phyloP scores from a whole-genome alignment of 2,113 vertebrate genomes.

The Silurus meridionalis region DNA sequence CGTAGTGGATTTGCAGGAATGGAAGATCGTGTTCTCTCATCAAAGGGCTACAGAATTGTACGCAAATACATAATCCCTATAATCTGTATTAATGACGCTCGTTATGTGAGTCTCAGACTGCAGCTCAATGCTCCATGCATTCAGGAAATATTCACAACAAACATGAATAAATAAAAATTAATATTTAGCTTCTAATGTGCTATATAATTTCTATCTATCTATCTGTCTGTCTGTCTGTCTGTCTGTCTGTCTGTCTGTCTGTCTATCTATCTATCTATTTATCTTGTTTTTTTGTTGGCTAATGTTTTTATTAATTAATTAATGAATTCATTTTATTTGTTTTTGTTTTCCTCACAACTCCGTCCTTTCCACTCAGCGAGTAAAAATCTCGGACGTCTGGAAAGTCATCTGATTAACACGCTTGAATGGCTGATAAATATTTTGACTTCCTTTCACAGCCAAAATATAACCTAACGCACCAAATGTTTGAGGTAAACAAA shows the following conservation, averaged over 20 bases:
- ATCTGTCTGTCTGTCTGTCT: too few species aligned
- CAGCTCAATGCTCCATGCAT: background rate
- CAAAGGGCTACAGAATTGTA: background rate
- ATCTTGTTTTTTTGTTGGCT: too few species aligned
- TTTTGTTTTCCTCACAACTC: too few species aligned
- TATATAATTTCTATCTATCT: too few species aligned
- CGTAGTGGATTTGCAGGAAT: constrained; percentile 3
- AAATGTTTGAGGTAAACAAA: constrained; percentile 39
- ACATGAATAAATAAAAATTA: too few species aligned
- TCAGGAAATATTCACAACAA: background rate
- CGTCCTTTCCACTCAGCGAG: background rate
- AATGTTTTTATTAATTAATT: too few species aligned
- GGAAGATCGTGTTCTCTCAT: background rate
- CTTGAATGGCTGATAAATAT: constrained; percentile 40
- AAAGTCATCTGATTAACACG: constrained; percentile 28
- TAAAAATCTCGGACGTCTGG: constrained; percentile 22
- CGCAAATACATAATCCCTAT: constrained; percentile 28
- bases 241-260: too few species aligned
- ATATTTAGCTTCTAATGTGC: too few species aligned
- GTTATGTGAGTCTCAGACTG: constrained; percentile 8
- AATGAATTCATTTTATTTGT: background rate
- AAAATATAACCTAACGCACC: constrained; percentile 39
- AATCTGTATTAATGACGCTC: constrained; percentile 31
- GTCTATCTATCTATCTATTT: too few species aligned
- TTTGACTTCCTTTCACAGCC: constrained; percentile 2